Conservation (phyloP, 2,113 vertebrate genomes). For the Thomomys bottae region DNA sequence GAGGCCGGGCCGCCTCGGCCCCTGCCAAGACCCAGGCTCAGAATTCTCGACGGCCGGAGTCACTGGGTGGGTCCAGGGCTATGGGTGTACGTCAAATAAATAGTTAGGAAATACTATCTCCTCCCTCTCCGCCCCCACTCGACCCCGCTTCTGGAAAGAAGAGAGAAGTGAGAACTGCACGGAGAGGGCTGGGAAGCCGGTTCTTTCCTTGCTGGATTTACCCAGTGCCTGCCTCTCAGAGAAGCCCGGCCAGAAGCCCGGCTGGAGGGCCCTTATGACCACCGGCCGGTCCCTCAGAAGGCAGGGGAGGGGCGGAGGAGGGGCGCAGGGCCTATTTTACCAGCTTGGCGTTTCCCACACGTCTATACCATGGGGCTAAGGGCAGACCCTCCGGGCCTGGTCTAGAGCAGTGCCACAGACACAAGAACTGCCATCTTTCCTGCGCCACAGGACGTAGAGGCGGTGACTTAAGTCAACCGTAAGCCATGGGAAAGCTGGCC, state of each 20-base stretch:
- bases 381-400: too few relatives aligned
- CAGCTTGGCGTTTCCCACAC: not conserved
- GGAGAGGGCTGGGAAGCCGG: constrained; percentile 67
- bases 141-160: constrained; percentile 58
- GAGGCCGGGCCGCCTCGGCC: not conserved
- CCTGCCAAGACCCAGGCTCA: constrained; percentile 21
- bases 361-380: constrained; percentile 3
- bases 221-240: constrained; percentile 44
- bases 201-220: constrained; percentile 65
- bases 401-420: too few relatives aligned
- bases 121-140: too few relatives aligned
- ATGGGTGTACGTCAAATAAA: constrained; percentile 58
- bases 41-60: constrained; percentile 67
- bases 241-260: constrained; percentile 51
- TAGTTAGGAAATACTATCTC: constrained; percentile 58
- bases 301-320: not conserved
- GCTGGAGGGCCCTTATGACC: not conserved
- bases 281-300: not conserved
- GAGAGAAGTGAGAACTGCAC: constrained; percentile 63
- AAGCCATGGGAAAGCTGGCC: too few relatives aligned
- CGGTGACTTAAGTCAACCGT: too few relatives aligned
- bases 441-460: too few relatives aligned
- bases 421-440: too few relatives aligned
- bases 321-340: not conserved
- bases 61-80: constrained; percentile 48